Base-by-base conservation (phyloP, 2,797 vertebrate genomes). In the Psittacula echo region DNA sequence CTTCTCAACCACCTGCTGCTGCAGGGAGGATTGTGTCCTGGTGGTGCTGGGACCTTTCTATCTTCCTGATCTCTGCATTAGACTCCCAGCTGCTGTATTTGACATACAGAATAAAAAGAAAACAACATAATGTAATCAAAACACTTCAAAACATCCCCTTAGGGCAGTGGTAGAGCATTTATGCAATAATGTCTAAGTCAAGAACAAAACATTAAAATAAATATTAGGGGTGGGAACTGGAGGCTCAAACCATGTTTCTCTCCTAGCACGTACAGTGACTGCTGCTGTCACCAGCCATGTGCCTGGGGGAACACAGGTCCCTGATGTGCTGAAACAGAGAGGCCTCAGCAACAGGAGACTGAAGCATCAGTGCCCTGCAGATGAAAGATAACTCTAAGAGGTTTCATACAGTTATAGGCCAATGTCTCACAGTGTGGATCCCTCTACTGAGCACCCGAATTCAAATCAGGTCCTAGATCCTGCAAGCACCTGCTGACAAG, bases 121-220 rank as follows among this genome's bases (percentile, higher is more conserved):
- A 94, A 96, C 51, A 91, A 60, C 87, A 90, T 65, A 65, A 87
- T 87, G 42, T 30, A 87, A 93, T 80, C 75, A 89, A 91, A 93
- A 83, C 68, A 53, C 39, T 94, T 81, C 56, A 65, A 92, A 97
- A 82, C 72, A 80, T 32, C 50, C 82, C 93, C 89, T 93, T 47
- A 83, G 62, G 93, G 89, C 65, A 92, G 78, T 32, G 65, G 65
- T 73, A 79, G 64, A 93, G 65, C 61, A 85, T 80, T 95, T 87
- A 83, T 90, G 47, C 42, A 92, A 85, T 82, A 90, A 93, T 61
- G 64, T 94, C 85, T 78, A 86, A 94, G 66, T 87, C 48, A 87
- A 87, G 48, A 95, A 87, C 30, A 93, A 89, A 95, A 89, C 27
- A 92, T 79, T 92, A 79, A 95, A 92, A 93, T 93, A 68, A 92